phyloP scores from a whole-genome alignment of 1,140 invertebrate genomes.

The Sycobia sp. region DNA sequence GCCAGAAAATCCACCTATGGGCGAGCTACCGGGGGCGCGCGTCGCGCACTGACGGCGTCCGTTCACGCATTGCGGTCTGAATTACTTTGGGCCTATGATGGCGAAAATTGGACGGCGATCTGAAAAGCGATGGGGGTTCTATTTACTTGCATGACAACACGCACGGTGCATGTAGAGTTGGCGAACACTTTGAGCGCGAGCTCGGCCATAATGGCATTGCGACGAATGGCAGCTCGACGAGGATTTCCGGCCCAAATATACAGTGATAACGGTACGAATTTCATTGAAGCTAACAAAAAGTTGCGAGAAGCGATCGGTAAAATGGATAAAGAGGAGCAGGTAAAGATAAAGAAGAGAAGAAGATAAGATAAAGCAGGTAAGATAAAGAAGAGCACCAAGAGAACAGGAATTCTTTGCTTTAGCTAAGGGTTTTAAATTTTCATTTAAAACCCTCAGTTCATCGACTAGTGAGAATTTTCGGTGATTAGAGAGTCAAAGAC shows the following conservation, averaged over 20 bases:
- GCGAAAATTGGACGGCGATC: background rate
- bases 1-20: slow-evolving; percentile 4
- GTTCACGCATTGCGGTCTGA: background rate
- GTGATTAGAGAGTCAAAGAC: too few species aligned
- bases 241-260: too few species aligned
- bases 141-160: too few species aligned
- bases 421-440: too few species aligned
- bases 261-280: slow-evolving; percentile 46
- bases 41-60: background rate
- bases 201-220: slow-evolving; percentile 23
- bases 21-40: background rate
- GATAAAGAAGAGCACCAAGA: too few species aligned
- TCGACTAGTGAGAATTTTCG: too few species aligned
- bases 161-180: slow-evolving; percentile 36
- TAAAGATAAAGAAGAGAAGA: too few species aligned
- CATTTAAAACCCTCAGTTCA: too few species aligned
- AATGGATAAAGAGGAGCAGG: slow-evolving; percentile 5
- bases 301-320: too few species aligned
- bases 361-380: too few species aligned
- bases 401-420: background rate
- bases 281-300: too few species aligned
- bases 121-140: slow-evolving; percentile 9
- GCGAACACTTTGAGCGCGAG: slow-evolving; percentile 20
- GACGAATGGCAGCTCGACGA: too few species aligned
- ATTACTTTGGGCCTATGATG: slow-evolving; percentile 13